phyloP scores from a whole-genome alignment of 2,797 vertebrate species.

The Scolopax rusticola region DNA sequence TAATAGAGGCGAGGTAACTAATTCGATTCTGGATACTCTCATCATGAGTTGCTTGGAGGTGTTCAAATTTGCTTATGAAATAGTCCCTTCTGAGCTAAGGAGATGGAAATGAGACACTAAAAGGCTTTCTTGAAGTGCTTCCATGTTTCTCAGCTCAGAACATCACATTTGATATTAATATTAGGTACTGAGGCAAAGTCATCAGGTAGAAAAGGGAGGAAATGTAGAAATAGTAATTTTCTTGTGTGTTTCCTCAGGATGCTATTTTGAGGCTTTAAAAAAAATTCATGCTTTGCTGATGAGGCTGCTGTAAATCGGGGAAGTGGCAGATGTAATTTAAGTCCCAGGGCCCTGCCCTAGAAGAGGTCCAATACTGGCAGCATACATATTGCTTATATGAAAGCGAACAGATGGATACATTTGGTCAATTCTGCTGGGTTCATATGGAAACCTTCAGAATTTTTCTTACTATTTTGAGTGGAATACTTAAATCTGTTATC shows the following conservation, averaged over 20 bases:
- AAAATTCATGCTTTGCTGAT: conserved; percentile 47
- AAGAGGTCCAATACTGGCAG: conserved; percentile 59
- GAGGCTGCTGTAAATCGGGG: conserved; percentile 56
- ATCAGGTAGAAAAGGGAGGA: conserved; percentile 57
- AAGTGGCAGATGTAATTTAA: conserved; percentile 72
- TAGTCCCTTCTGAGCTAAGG: conserved; percentile 46
- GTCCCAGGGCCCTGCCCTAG: conserved; percentile 69
- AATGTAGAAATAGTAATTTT: conserved; percentile 59
- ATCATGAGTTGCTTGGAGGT: conserved; percentile 63
- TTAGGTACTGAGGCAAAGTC: conserved; percentile 71
- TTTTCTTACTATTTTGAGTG: conserved; percentile 60
- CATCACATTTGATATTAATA: conserved; percentile 66
- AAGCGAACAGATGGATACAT: conserved; percentile 67
- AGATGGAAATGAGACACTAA: conserved; percentile 69
- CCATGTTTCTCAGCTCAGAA: conserved; percentile 55
- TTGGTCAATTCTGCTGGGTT: conserved; percentile 67
- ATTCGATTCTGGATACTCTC: conserved; percentile 57
- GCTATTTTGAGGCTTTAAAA: conserved; percentile 68
- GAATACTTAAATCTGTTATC: conserved; percentile 61
- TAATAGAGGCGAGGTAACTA: conserved; percentile 42
- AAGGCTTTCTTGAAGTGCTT: conserved; percentile 56
- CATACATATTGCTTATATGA: conserved; percentile 63
- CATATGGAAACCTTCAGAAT: conserved; percentile 65
- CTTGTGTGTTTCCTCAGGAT: conserved; percentile 57
- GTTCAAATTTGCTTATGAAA: conserved; percentile 69